Evolutionary conservation across 1,140 invertebrate species (phyloP).

Genomic region (Augochlora pura): DNA sequence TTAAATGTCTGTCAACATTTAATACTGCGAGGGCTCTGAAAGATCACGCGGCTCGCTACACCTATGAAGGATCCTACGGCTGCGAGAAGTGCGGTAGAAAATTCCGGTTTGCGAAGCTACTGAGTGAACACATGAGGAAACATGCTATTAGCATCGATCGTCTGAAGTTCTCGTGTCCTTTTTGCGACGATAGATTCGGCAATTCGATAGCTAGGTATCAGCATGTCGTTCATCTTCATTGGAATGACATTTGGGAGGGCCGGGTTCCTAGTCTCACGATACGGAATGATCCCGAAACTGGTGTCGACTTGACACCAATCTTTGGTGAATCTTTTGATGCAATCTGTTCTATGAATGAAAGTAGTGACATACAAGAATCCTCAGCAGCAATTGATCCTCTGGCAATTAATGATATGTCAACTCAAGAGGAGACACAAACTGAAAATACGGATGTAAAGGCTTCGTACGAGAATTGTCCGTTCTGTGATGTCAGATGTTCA

Average conservation of each 20-base stretch:
- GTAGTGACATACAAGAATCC: background rate
- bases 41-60: conserved; percentile 49
- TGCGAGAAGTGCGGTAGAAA: conserved; percentile 52
- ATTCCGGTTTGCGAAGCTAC: conserved; percentile 27
- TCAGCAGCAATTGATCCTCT: background rate
- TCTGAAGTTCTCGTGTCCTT: background rate
- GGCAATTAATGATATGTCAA: no score
- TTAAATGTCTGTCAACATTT: conserved; percentile 49
- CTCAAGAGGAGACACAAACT: no score
- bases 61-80: conserved; percentile 28
- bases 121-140: conserved; percentile 52
- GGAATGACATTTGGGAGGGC: background rate
- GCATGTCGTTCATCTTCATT: conserved; percentile 8
- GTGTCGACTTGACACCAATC: no score
- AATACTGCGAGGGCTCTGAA: conserved; percentile 10
- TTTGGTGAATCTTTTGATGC: background rate
- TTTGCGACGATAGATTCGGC: background rate
- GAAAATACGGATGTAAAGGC: background rate
- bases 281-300: background rate
- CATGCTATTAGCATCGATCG: conserved; percentile 23
- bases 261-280: background rate
- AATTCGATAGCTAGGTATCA: background rate
- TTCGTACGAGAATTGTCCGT: conserved; percentile 22
- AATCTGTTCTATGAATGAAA: background rate
- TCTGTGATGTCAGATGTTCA: conserved; percentile 22